phyloP scores from a whole-genome alignment of 2,888 invertebrate species.

The Agrochola circellaris region DNA sequence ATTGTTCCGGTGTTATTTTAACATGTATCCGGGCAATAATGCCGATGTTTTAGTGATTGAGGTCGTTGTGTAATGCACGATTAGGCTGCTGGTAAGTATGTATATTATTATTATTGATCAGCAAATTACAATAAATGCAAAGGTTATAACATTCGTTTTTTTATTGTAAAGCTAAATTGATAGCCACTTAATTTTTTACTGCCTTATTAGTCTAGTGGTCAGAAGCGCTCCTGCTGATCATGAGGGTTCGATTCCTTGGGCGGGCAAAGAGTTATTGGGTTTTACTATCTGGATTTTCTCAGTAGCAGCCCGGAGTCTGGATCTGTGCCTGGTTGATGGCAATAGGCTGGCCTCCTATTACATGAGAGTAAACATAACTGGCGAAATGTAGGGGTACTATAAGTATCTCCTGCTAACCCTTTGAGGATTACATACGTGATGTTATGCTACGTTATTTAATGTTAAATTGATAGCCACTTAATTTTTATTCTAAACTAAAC shows the following conservation, averaged over 20 bases:
- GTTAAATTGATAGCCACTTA: background rate
- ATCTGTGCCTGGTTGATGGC: background rate
- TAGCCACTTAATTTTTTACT: background rate
- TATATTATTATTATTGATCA: slow-evolving; percentile 15
- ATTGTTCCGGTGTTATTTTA: slow-evolving; percentile 63
- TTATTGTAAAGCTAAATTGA: background rate
- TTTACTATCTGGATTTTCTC: background rate
- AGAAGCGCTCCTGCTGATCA: background rate
- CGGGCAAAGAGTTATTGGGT: background rate
- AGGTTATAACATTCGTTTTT: background rate
- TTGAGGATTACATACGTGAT: background rate
- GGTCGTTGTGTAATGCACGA: slow-evolving; percentile 19
- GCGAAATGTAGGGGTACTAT: background rate
- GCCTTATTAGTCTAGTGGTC: background rate
- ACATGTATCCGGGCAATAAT: slow-evolving; percentile 50
- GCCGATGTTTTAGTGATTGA: slow-evolving; percentile 22
- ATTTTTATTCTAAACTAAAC: background rate
- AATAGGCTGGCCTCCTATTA: background rate
- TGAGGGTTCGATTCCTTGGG: background rate
- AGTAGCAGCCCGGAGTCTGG: background rate
- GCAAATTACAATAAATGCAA: background rate
- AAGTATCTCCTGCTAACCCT: background rate
- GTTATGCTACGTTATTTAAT: background rate
- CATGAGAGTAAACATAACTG: background rate
- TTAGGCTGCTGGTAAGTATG: background rate